A percentile compares a stretch with the other conserved stretches of the same genome.
Conservation (phyloP, 2,797 vertebrate species). For the Nyctibius grandis region DNA sequence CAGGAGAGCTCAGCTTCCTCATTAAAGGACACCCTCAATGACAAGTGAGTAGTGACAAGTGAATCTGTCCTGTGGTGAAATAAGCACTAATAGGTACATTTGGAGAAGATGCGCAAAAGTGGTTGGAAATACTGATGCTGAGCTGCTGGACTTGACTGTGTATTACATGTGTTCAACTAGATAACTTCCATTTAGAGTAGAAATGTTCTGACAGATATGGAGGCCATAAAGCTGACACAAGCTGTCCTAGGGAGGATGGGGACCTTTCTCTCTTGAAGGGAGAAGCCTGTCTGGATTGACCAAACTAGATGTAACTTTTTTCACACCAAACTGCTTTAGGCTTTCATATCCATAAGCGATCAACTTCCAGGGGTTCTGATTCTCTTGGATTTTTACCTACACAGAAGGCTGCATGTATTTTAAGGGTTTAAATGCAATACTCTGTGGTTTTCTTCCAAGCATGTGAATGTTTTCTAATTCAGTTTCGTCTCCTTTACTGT, state of each 20-base stretch:
- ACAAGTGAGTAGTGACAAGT: background rate
- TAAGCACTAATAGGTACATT: background rate
- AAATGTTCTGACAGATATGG: background rate
- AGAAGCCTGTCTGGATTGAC: background rate
- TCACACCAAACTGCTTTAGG: background rate
- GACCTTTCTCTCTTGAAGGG: background rate
- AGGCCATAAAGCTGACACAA: background rate
- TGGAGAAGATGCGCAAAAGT: background rate
- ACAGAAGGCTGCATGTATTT: background rate
- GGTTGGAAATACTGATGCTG: background rate
- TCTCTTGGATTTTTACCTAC: background rate
- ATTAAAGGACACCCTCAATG: background rate
- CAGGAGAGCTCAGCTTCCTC: background rate
- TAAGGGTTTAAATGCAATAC: background rate
- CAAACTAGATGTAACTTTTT: background rate
- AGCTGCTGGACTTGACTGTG: background rate
- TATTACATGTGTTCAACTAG: background rate
- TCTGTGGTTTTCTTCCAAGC: background rate
- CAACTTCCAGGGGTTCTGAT: background rate
- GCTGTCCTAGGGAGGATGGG: accelerated
- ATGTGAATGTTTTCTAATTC: background rate
- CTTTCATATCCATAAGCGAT: accelerated
- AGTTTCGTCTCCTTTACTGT: background rate
- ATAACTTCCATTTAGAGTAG: background rate
- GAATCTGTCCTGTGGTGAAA: background rate